Base-by-base conservation (phyloP, 92 coral and sea anemone species). In the Umimayanthus chanpuru region DNA sequence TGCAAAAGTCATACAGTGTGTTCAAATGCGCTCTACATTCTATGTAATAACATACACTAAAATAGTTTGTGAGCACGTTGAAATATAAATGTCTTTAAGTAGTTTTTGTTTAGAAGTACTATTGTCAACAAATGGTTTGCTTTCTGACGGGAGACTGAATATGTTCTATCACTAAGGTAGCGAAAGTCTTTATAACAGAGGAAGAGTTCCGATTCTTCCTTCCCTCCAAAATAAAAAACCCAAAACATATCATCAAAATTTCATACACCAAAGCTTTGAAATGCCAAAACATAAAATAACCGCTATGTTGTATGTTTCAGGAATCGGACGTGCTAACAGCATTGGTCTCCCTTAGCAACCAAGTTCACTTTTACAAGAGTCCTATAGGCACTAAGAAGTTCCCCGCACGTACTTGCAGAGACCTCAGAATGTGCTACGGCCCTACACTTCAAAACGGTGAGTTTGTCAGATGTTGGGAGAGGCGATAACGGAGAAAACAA, bases 321-420 rank as follows among this genome's bases (percentile, higher is more conserved):
- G 78, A 70, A 15, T 44, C 87, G 44, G 87, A 50, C 58, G 87
- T 83, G 32, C 25, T 83, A 68, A 83, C 87, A 26, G 87, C 87
- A 9, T 44, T 83, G 43, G 87, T 83, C n/a, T 41, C 87, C 43
- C 88, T 88, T 20, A 92, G 90, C 80, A 89, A 91, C 88, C 94
- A 96, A 49, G 88, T 96, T 65, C 94, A 96, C 26, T 88, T 92
- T 88, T 94, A 92, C 88, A 92, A 92, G 79, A 89, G 91, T 39
- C 95, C 98, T 0, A 91, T 88, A 81, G 98, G 98, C 82, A 90
- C 96, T 88, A 92, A 92, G 92, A 82, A 70, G 84, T 96, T 93
- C 90, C 98, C 98, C 18, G 98, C 98, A 7, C 91, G 96, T 76
- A 95, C 98, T 15, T 96, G 98, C 85, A 90, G 88, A 87, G 98